phyloP scores from a whole-genome alignment of 1,140 invertebrate genomes.

The Drosophila trapezifrons region DNA sequence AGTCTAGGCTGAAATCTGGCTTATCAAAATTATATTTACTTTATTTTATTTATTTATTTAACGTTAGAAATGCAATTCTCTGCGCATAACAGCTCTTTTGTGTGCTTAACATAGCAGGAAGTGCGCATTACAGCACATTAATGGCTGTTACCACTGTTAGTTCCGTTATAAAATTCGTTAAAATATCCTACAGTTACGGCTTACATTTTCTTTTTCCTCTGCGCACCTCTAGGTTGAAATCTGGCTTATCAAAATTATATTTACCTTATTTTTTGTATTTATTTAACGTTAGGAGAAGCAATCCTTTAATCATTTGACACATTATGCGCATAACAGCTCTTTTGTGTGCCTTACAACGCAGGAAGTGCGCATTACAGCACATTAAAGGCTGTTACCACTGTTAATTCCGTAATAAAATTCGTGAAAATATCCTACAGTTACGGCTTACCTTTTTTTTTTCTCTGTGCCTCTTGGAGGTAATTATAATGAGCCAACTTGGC shows the following conservation, averaged over 20 bases:
- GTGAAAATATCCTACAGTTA: neutral
- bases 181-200: neutral
- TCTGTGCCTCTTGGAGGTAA: slow-evolving; percentile 46
- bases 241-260: neutral
- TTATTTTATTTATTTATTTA: neutral
- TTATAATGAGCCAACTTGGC: slow-evolving; percentile 63
- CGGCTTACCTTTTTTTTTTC: slow-evolving; percentile 2
- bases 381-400: neutral
- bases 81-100: neutral
- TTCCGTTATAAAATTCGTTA: neutral
- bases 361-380: neutral
- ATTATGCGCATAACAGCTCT: neutral
- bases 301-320: neutral
- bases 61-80: no score
- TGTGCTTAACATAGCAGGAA: neutral
- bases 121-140: neutral
- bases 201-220: slow-evolving; percentile 16
- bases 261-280: neutral
- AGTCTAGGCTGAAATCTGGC: neutral
- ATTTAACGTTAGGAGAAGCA: no score
- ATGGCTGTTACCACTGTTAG: neutral
- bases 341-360: neutral
- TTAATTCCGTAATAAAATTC: neutral
- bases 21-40: neutral
- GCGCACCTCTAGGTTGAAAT: neutral